These are phyloP conservation scores for Centruroides vittatus DNA, from an alignment of 1,140 invertebrate species.

Conservation along the genomic window DNA sequence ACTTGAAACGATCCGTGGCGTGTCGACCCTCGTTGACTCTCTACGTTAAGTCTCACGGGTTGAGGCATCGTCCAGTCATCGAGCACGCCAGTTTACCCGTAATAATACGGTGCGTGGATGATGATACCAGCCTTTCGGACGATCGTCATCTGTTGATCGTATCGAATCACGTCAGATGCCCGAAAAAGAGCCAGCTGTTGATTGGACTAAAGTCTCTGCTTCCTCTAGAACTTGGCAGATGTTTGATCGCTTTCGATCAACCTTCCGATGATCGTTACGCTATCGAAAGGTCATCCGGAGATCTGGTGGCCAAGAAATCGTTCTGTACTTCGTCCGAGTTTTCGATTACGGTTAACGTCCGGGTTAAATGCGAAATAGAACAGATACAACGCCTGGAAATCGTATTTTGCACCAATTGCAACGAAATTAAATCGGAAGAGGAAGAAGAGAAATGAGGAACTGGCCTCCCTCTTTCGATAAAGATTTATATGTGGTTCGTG, in stretches of 20 bases:
- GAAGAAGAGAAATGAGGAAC: not conserved
- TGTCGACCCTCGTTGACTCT: not conserved
- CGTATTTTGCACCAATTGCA: not conserved
- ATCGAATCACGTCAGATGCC: not conserved
- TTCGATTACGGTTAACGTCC: not conserved
- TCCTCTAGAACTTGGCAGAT: constrained; percentile 4
- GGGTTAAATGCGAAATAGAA: not conserved
- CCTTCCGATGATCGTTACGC: not conserved
- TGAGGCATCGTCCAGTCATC: not conserved
- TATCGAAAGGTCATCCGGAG: constrained; percentile 3
- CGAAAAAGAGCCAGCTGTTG: constrained; percentile 8
- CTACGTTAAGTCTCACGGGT: not conserved
- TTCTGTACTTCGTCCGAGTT: constrained; percentile 5
- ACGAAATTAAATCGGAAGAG: not conserved
- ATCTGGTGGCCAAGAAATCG: constrained; percentile 4
- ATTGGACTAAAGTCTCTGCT: constrained; percentile 1
- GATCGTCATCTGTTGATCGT: not conserved
- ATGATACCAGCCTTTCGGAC: not conserved
- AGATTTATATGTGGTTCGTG: constrained; percentile 63
- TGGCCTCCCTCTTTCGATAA: constrained; percentile 55
- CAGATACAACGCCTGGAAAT: constrained; percentile 5
- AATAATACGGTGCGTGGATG: not conserved
- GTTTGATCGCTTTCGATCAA: constrained; percentile 1
- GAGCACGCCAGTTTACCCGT: constrained; percentile 5
- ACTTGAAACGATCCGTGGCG: not conserved